phyloP scores from a whole-genome alignment of 2,888 invertebrate species.

The Dynastes tityus region DNA sequence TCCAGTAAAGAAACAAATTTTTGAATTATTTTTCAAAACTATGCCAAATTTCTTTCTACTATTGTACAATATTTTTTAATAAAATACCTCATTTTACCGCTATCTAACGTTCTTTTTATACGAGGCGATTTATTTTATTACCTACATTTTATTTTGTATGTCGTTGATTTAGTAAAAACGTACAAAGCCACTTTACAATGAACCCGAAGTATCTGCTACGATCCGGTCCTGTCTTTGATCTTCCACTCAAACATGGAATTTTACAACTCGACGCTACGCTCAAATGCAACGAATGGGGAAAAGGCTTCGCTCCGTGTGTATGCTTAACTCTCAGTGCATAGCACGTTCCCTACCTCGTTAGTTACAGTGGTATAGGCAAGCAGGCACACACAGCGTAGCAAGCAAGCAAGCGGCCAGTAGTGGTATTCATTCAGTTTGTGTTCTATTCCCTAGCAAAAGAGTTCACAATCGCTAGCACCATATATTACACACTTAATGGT shows the following conservation, averaged over 20 bases:
- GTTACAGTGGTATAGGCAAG: constrained; percentile 31
- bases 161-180: not conserved
- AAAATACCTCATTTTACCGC: too few species aligned
- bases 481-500: not conserved
- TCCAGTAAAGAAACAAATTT: too few species aligned
- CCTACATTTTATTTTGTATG: not conserved
- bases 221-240: constrained; percentile 13
- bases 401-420: not conserved
- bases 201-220: too few species aligned
- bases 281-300: constrained; percentile 24
- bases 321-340: constrained; percentile 19
- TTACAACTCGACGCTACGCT: constrained; percentile 31
- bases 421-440: constrained; percentile 29
- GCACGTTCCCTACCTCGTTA: constrained; percentile 31
- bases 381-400: not conserved
- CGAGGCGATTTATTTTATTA: too few species aligned
- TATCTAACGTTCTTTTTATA: too few species aligned
- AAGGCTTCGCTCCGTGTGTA: constrained; percentile 1
- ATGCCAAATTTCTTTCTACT: too few species aligned
- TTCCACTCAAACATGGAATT: constrained; percentile 18
- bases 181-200: too few species aligned
- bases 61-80: too few species aligned
- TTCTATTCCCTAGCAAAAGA: constrained; percentile 21
- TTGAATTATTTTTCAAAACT: too few species aligned
- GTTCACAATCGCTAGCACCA: constrained; percentile 1